Evolutionary conservation across 2,888 invertebrate species (phyloP), one percentile per base, ranked within the genome.

Genomic region (Drosophila mimica): DNA sequence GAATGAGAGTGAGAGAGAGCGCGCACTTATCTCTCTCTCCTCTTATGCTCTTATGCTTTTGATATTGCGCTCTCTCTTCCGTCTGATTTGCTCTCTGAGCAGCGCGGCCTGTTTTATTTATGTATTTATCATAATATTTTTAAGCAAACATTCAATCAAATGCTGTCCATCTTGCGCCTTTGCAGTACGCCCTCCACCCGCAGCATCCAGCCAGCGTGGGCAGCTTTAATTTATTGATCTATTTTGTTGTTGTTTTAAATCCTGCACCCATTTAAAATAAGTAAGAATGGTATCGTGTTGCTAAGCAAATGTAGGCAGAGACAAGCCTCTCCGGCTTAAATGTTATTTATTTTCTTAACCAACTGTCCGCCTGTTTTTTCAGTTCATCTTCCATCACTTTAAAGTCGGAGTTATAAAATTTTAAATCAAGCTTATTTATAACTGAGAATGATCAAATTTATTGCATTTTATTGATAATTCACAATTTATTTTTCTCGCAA

Each of bases 61-160:
- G 31, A 40, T 33, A 17, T 52, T 11, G 13, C 46, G 28, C 48
- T 43, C 33, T 46, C 61, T 40, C 46, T 49, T 38, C 57, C 36
- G 25, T 1, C 25, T 15, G 25, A n/a, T 28, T 31, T 28, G n/a
- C 43, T 60, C 56, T 54, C 9, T 30, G 31, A 38, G n/a, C 52
- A 33, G 51, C 63, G 38, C 51, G 46, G 68, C 68, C 51, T 75
- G 64, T 58, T 68, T 52, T 46, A 58, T 57, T 52, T 25, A 57
- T 74, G n/a, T 28, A 46, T 30, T 53, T 69, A 65, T 25, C 61
- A 46, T 79, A 59, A 46, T 79, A 53, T 74, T 73, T 84, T 65
- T 75, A 84, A 88, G 77, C 83, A 87, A 89, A 84, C 82, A 82
- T 81, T 88, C 74, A 76, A 76, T 78, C 79, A 83, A 70, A 77